phyloP scores from a whole-genome alignment of 2,797 vertebrate genomes.

The Chelidonichthys spinosus region DNA sequence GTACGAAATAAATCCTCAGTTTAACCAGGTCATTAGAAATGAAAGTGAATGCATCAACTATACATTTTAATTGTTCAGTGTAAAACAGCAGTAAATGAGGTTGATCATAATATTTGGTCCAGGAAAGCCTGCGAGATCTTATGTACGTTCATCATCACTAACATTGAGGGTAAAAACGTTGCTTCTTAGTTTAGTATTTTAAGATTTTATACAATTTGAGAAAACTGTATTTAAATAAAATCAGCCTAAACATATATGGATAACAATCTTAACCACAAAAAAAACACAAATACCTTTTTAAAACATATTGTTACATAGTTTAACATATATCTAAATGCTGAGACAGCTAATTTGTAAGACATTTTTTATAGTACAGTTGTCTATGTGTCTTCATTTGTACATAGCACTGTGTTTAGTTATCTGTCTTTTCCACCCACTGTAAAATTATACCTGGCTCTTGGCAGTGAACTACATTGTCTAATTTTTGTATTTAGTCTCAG shows the following conservation, averaged over 20 bases:
- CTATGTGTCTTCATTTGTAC: background rate
- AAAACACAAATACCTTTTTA: background rate
- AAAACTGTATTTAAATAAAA: background rate
- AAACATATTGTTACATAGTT: background rate
- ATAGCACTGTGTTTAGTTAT: background rate
- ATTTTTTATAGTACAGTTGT: background rate
- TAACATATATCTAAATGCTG: background rate
- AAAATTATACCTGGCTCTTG: background rate
- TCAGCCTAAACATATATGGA: background rate
- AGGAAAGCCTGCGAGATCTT: background rate
- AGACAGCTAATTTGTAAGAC: background rate
- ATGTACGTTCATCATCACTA: background rate
- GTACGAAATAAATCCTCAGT: background rate
- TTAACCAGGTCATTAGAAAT: background rate
- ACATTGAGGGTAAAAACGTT: background rate
- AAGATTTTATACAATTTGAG: background rate
- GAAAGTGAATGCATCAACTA: background rate
- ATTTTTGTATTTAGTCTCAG: slow-evolving; percentile 5
- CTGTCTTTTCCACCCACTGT: slow-evolving; percentile 3
- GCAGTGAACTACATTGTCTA: background rate
- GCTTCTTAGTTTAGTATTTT: background rate
- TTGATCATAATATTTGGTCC: background rate
- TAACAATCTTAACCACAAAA: background rate
- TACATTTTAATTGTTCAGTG: background rate
- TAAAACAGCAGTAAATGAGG: background rate